Conservation (phyloP, 2,888 invertebrate genomes). For the Iselma pallidipennis region DNA sequence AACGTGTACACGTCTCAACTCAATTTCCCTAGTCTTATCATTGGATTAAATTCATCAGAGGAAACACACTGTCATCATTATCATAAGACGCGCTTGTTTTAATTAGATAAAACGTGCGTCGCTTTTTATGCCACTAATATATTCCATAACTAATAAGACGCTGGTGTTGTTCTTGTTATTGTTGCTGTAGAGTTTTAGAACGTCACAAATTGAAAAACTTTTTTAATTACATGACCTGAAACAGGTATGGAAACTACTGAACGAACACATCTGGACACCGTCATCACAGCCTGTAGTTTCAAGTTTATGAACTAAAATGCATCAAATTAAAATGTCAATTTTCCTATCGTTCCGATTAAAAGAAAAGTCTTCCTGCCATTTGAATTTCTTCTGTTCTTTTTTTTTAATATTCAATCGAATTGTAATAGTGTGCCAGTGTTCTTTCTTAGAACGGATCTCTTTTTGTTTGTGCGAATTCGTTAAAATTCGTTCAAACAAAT, state of each 20-base stretch:
- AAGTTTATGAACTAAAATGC: too few relatives aligned
- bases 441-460: too few relatives aligned
- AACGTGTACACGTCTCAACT: too few relatives aligned
- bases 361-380: too few relatives aligned
- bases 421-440: too few relatives aligned
- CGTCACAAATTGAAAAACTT: constrained; percentile 1
- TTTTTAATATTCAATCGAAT: too few relatives aligned
- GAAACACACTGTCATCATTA: not conserved
- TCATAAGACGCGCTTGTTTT: not conserved
- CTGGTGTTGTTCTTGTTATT: not conserved
- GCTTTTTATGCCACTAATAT: not conserved
- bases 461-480: too few relatives aligned
- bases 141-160: not conserved
- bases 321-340: not conserved
- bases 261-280: not conserved
- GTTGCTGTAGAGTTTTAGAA: not conserved
- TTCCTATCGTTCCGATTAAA: too few relatives aligned
- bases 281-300: not conserved
- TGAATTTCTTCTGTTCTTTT: too few relatives aligned
- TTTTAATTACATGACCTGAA: not conserved
- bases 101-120: not conserved
- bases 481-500: too few relatives aligned
- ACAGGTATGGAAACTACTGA: not conserved
- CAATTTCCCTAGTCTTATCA: too few relatives aligned
- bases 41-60: too few relatives aligned